These are phyloP conservation scores for Hesperia comma DNA, from an alignment of 2,888 invertebrate species.

Conservation along the genomic window DNA sequence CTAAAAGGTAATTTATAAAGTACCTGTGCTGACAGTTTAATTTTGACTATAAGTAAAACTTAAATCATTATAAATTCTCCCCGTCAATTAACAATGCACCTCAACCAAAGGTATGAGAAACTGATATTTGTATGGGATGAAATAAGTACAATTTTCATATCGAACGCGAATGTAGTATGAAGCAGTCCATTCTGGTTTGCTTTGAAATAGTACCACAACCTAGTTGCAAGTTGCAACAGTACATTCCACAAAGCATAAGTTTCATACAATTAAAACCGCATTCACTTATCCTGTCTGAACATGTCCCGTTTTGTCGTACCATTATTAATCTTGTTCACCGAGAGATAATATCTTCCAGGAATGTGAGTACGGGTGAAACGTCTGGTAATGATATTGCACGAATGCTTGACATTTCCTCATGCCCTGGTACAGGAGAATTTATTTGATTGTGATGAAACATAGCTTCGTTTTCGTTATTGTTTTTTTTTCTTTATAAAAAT, in stretches of 20 bases:
- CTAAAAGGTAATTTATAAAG: no score
- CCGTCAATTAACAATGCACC: no score
- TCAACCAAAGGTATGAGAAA: no score
- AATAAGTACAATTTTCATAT: no score
- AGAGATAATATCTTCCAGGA: slow-evolving; percentile 2
- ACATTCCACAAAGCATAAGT: not conserved
- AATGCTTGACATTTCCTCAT: slow-evolving; percentile 1
- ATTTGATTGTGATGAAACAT: not conserved
- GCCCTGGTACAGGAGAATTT: not conserved
- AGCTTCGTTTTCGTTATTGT: not conserved
- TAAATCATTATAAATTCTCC: no score
- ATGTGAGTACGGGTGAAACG: not conserved
- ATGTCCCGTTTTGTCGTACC: not conserved
- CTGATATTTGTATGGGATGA: no score
- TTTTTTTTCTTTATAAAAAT: not conserved
- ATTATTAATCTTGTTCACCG: not conserved
- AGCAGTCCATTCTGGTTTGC: no score
- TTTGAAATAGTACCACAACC: not conserved
- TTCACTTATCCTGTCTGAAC: not conserved
- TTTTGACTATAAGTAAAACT: no score
- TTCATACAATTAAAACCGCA: no score
- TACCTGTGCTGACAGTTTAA: no score
- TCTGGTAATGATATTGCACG: slow-evolving; percentile 1
- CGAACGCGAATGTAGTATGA: no score
- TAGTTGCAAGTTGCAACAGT: not conserved